Conservation (phyloP, 2,113 vertebrate genomes). For the Apteryx mantelli region DNA sequence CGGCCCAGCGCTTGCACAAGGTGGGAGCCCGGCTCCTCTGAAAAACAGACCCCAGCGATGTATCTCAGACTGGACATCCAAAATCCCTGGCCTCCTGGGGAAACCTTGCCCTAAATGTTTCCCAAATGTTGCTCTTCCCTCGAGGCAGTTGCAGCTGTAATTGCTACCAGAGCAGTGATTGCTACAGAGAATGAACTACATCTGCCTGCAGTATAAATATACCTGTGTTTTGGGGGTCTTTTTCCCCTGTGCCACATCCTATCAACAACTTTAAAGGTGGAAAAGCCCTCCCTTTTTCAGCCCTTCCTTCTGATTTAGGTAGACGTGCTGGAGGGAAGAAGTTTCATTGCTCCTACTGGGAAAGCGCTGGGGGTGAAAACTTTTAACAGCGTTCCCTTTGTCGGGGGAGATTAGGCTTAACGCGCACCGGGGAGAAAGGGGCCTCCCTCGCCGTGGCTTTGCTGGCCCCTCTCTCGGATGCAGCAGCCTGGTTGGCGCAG, state of each 20-base stretch:
- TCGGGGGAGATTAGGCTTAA: background rate
- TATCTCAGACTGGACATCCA: background rate
- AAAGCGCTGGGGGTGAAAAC: background rate
- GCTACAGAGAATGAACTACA: background rate
- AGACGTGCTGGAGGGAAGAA: background rate
- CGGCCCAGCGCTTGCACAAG: background rate
- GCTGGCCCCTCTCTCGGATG: rapidly evolving
- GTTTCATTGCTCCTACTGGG: background rate
- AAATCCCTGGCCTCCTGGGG: background rate
- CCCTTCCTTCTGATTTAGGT: background rate
- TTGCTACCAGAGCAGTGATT: background rate
- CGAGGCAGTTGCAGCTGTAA: background rate
- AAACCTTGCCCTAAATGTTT: background rate
- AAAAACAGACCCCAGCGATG: background rate
- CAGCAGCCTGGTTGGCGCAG: background rate
- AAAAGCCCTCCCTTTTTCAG: background rate
- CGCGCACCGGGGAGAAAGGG: background rate
- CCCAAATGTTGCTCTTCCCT: background rate
- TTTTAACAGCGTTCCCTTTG: background rate
- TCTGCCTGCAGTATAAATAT: background rate
- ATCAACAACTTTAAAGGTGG: background rate
- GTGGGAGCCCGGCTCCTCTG: background rate
- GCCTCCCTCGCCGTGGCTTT: background rate
- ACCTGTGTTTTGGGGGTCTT: background rate
- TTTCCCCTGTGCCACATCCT: background rate